A percentile compares a stretch with the other conserved stretches of the same genome.
Evolutionary conservation across 64 coral and sea anemone species (phyloP).

Genomic region (Hydrozoanthus tunicans): DNA sequence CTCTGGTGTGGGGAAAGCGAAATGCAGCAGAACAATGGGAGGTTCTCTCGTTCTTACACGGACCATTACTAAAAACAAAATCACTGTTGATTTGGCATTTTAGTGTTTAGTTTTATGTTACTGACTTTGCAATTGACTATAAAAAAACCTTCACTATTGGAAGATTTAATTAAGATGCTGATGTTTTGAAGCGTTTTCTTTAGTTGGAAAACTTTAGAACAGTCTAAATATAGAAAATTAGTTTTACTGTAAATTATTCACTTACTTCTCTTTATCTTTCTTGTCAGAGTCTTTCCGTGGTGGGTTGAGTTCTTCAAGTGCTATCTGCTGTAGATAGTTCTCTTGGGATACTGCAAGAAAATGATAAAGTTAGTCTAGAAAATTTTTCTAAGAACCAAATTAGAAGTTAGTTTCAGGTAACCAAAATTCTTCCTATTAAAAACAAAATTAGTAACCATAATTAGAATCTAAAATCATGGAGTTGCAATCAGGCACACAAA

Average conservation of each 20-base stretch:
- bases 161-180: neutral
- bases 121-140: too few relatives aligned
- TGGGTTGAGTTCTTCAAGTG: constrained; percentile 87
- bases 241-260: neutral
- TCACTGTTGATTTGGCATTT: too few relatives aligned
- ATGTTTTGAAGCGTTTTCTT: neutral
- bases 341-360: constrained; percentile 75
- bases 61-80: too few relatives aligned
- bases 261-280: constrained; percentile 93
- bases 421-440: too few relatives aligned
- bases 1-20: too few relatives aligned
- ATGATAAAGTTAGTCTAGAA: neutral
- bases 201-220: neutral
- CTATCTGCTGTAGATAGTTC: constrained; percentile 86
- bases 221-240: neutral
- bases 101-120: too few relatives aligned
- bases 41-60: too few relatives aligned
- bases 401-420: neutral
- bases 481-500: too few relatives aligned
- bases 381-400: neutral
- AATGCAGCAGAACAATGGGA: too few relatives aligned
- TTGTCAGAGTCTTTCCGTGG: constrained; percentile 55
- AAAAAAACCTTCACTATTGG: too few relatives aligned
- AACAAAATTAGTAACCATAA: too few relatives aligned
- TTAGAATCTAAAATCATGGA: too few relatives aligned